Conservation (phyloP, 2,888 invertebrate genomes). For the Pyralis farinalis region DNA sequence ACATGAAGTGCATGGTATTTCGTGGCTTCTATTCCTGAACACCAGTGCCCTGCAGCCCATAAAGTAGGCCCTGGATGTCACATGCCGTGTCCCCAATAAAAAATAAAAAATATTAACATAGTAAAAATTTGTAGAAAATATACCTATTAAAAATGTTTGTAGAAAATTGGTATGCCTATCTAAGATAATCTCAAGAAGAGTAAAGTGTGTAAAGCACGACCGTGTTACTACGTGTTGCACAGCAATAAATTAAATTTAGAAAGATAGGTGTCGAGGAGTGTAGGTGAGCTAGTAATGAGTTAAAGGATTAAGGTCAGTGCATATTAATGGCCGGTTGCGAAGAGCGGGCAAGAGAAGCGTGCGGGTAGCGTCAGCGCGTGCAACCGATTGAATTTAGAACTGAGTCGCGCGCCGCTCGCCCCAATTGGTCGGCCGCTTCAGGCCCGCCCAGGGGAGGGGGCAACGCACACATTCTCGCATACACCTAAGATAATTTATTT, state of each 20-base stretch:
- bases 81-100: too few relatives aligned
- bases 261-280: conserved; percentile 8
- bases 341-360: conserved; percentile 30
- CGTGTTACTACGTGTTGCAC: not conserved
- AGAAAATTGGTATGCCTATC: too few relatives aligned
- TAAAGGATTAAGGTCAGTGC: conserved; percentile 43
- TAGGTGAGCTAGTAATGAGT: conserved; percentile 30
- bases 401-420: conserved; percentile 78
- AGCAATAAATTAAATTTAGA: not conserved
- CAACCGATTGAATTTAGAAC: conserved; percentile 60
- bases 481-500: conserved; percentile 81
- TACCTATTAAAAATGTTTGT: too few relatives aligned
- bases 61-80: too few relatives aligned
- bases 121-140: too few relatives aligned
- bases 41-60: too few relatives aligned
- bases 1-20: too few relatives aligned
- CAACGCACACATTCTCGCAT: conserved; percentile 67
- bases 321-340: conserved; percentile 31
- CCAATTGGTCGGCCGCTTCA: conserved; percentile 73
- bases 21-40: too few relatives aligned
- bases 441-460: conserved; percentile 76
- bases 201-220: too few relatives aligned
- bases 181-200: too few relatives aligned
- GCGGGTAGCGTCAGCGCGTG: conserved; percentile 35
- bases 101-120: too few relatives aligned